Evolutionary conservation across 1,140 invertebrate genomes (phyloP).

Genomic region (Drosophila chauvacae): DNA sequence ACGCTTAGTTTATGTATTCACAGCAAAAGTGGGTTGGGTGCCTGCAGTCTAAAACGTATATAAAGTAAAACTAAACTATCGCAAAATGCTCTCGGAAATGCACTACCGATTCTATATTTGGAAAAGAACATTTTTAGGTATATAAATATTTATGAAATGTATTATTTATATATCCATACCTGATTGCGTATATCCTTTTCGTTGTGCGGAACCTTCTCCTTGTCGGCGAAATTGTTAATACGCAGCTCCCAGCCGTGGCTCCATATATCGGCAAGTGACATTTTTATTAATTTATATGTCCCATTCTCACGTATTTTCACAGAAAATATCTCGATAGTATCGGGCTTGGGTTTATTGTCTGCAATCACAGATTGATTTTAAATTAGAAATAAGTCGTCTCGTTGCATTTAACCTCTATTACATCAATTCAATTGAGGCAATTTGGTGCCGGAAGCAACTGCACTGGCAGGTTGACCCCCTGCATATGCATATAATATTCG

Average conservation of each 20-base stretch:
- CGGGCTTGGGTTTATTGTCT: constrained; percentile 89
- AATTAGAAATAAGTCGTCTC: constrained; percentile 17
- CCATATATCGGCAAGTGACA: constrained; percentile 88
- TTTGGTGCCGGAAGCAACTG: constrained; percentile 8
- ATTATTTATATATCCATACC: constrained; percentile 73
- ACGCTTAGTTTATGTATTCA: background rate
- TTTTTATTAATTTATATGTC: constrained; percentile 87
- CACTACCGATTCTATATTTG: background rate
- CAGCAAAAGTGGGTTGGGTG: background rate
- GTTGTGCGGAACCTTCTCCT: constrained; percentile 87
- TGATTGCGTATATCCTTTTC: constrained; percentile 88
- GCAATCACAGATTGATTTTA: constrained; percentile 51
- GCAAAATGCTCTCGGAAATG: background rate
- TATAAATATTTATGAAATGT: background rate
- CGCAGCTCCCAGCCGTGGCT: constrained; percentile 87
- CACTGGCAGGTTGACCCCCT: constrained; percentile 8
- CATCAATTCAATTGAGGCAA: constrained; percentile 41
- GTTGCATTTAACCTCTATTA: constrained; percentile 9
- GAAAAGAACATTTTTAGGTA: background rate
- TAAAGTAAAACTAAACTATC: background rate
- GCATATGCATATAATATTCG: constrained; percentile 10
- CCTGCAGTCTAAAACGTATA: background rate
- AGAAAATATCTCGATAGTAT: constrained; percentile 88
- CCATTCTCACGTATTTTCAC: constrained; percentile 87
- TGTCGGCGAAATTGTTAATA: constrained; percentile 89